Percentiles rank a stretch among this genome's conserved stretches.
phyloP scores from a whole-genome alignment of 2,797 vertebrate species.

The Chaenodraco wilsoni region DNA sequence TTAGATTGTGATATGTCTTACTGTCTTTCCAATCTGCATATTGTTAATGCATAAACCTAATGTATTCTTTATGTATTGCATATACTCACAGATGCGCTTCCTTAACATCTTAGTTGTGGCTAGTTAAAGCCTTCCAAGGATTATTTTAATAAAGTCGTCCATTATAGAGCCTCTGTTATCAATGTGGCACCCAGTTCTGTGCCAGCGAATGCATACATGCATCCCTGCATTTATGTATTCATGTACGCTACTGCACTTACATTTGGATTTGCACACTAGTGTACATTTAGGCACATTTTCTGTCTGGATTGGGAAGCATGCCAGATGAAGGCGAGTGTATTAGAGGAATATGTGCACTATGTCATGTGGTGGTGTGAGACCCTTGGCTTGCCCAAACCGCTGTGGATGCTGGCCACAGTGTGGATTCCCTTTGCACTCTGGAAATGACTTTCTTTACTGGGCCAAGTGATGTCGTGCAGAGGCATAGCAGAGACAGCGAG shows the following conservation, averaged over 20 bases:
- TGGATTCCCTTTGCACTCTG: slow-evolving; percentile 56
- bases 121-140: slow-evolving; percentile 21
- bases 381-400: slow-evolving; percentile 67
- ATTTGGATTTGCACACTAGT: slow-evolving; percentile 14
- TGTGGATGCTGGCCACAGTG: slow-evolving; percentile 60
- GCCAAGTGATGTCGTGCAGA: slow-evolving; percentile 66
- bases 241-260: slow-evolving; percentile 2
- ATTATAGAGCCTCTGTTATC: slow-evolving; percentile 12
- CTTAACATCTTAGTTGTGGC: slow-evolving; percentile 22
- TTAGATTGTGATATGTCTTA: neutral
- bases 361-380: slow-evolving; percentile 66
- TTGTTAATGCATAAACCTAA: slow-evolving; percentile 18
- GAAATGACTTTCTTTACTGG: slow-evolving; percentile 62
- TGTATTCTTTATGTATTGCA: slow-evolving; percentile 9
- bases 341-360: slow-evolving; percentile 62
- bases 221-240: slow-evolving; percentile 21
- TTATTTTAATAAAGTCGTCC: slow-evolving; percentile 27
- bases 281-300: slow-evolving; percentile 16
- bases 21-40: slow-evolving; percentile 4
- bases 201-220: slow-evolving; percentile 4
- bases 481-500: slow-evolving; percentile 34
- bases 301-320: slow-evolving; percentile 34
- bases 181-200: slow-evolving; percentile 13
- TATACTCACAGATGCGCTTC: slow-evolving; percentile 24
- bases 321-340: slow-evolving; percentile 57